phyloP scores from a whole-genome alignment of 2,797 vertebrate genomes.

The Cottoperca gobio region DNA sequence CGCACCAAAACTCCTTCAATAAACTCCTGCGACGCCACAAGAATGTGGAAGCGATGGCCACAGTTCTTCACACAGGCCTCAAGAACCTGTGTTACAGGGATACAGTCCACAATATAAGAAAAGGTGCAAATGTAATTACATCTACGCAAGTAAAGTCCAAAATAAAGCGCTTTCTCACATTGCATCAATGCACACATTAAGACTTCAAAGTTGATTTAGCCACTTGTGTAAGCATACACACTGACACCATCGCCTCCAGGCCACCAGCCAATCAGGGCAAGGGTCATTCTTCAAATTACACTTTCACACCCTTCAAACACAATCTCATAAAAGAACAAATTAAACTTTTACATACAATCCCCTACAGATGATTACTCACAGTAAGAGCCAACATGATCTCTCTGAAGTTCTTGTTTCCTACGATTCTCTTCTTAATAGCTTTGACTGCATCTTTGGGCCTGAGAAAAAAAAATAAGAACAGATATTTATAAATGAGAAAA shows the following conservation, averaged over 20 bases:
- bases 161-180: background rate
- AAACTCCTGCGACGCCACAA: slow-evolving; percentile 93
- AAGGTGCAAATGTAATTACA: background rate
- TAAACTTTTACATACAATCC: background rate
- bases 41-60: slow-evolving; percentile 93
- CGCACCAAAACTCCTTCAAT: slow-evolving; percentile 94
- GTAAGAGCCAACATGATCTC: slow-evolving; percentile 96
- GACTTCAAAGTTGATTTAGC: background rate
- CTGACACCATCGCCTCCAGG: background rate
- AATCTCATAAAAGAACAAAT: background rate
- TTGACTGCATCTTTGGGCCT: slow-evolving; percentile 96
- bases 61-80: slow-evolving; percentile 99
- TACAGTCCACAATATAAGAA: background rate
- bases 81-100: slow-evolving; percentile 85
- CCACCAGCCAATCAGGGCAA: slow-evolving; percentile 5
- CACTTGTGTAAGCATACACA: background rate
- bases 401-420: slow-evolving; percentile 96
- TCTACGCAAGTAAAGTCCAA: background rate
- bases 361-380: slow-evolving; percentile 72
- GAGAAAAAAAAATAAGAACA: slow-evolving; percentile 38
- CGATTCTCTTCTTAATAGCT: slow-evolving; percentile 95
- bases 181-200: background rate
- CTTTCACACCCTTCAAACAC: background rate
- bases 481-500: background rate
- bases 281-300: background rate